A percentile compares a stretch with the other conserved stretches of the same genome.
Evolutionary conservation across 2,113 vertebrate genomes (phyloP).

Genomic region (Phrynocephalus versicolor): DNA sequence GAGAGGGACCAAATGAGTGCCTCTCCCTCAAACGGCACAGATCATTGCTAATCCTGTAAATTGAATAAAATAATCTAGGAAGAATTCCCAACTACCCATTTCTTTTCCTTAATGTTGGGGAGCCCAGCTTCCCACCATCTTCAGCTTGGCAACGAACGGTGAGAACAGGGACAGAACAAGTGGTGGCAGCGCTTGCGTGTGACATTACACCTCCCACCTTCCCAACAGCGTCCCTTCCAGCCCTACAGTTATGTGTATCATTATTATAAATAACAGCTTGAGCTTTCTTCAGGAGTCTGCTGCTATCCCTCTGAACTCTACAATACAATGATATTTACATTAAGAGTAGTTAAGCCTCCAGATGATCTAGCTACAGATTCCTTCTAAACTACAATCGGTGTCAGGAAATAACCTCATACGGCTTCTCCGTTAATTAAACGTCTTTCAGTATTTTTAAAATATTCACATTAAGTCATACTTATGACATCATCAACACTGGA

Average conservation of each 20-base stretch:
- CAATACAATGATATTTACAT: neutral
- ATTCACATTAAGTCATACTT: neutral
- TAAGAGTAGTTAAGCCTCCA: neutral
- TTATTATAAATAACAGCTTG: neutral
- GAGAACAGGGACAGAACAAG: neutral
- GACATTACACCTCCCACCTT: neutral
- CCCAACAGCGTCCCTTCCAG: neutral
- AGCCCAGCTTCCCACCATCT: neutral
- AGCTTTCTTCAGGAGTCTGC: neutral
- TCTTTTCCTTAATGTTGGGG: neutral
- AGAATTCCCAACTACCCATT: neutral
- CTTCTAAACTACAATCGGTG: neutral
- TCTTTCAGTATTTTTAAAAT: neutral
- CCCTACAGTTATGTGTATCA: too few species aligned
- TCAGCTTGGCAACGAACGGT: neutral
- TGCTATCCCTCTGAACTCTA: neutral
- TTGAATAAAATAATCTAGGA: neutral
- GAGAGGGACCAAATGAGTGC: neutral
- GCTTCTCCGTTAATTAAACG: neutral
- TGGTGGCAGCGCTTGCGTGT: neutral
- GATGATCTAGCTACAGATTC: neutral
- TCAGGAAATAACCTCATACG: neutral
- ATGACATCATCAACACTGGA: neutral
- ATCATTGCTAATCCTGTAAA: neutral
- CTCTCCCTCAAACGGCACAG: neutral